Conservation (phyloP, 2,888 invertebrate genomes). For the Podotricha telesiphe region DNA sequence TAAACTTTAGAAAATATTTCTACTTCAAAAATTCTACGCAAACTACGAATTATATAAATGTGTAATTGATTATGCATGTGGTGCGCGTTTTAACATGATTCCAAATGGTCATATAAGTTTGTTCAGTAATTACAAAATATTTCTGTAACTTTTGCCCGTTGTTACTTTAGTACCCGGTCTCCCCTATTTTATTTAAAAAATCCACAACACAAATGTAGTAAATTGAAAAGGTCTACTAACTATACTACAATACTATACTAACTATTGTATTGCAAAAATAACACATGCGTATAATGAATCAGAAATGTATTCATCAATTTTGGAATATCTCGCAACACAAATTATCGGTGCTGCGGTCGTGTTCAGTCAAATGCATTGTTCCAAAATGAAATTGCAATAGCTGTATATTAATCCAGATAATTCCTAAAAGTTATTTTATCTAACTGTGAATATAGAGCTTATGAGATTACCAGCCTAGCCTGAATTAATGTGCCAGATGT, state of each 20-base stretch:
- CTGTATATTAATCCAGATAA: conserved; percentile 34
- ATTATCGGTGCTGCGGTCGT: conserved; percentile 60
- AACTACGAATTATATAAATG: no score
- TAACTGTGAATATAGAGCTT: conserved; percentile 17
- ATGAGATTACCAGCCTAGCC: conserved; percentile 14
- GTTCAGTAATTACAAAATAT: no score
- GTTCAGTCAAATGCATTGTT: conserved; percentile 53
- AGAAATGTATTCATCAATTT: conserved; percentile 37
- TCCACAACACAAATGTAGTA: background rate
- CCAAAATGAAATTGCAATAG: conserved; percentile 57
- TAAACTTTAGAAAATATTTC: no score
- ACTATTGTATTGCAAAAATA: conserved; percentile 7
- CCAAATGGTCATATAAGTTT: no score
- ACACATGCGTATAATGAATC: conserved; percentile 27
- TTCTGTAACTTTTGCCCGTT: no score
- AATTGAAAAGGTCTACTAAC: conserved; percentile 1
- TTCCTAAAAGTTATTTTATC: conserved; percentile 31
- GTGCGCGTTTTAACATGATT: no score
- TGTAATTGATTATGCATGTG: no score
- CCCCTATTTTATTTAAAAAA: background rate
- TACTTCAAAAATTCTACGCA: no score
- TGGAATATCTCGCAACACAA: conserved; percentile 43
- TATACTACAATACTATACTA: no score
- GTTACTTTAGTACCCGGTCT: no score
- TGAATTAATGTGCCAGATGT: conserved; percentile 15